Evolutionary conservation across 2,888 invertebrate species (phyloP).

Genomic region (Ophion slaviceki): DNA sequence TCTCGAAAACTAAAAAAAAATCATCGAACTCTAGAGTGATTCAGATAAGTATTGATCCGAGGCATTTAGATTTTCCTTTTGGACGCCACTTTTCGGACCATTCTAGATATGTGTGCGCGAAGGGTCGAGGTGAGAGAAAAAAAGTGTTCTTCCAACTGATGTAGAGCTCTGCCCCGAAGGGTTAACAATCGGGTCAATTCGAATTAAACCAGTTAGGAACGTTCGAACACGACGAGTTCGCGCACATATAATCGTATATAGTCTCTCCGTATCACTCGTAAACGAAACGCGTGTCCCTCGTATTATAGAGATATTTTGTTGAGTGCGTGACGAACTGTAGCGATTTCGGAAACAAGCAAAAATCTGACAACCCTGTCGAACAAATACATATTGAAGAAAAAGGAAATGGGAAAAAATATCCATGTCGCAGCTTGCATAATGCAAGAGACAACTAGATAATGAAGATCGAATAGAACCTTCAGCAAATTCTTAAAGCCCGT

Average conservation of each 20-base stretch:
- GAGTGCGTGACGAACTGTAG: background rate
- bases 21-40: too few species aligned
- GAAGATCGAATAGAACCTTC: background rate
- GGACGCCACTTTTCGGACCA: background rate
- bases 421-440: background rate
- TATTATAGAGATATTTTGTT: slow-evolving; percentile 28
- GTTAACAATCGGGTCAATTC: slow-evolving; percentile 81
- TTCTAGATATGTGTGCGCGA: background rate
- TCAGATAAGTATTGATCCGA: background rate
- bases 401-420: background rate
- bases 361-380: background rate
- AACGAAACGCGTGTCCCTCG: slow-evolving; percentile 21
- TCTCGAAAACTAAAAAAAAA: too few species aligned
- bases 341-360: background rate
- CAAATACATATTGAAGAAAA: background rate
- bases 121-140: slow-evolving; percentile 42
- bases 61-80: background rate
- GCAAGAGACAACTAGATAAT: background rate
- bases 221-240: slow-evolving; percentile 55
- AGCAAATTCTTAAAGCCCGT: too few species aligned
- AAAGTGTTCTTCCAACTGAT: slow-evolving; percentile 41
- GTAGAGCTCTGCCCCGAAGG: slow-evolving; percentile 62
- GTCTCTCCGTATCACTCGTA: slow-evolving; percentile 14
- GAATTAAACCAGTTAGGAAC: slow-evolving; percentile 78
- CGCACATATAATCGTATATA: slow-evolving; percentile 12